Conservation (phyloP, 2,797 vertebrate genomes). For the Onychomys torridus region DNA sequence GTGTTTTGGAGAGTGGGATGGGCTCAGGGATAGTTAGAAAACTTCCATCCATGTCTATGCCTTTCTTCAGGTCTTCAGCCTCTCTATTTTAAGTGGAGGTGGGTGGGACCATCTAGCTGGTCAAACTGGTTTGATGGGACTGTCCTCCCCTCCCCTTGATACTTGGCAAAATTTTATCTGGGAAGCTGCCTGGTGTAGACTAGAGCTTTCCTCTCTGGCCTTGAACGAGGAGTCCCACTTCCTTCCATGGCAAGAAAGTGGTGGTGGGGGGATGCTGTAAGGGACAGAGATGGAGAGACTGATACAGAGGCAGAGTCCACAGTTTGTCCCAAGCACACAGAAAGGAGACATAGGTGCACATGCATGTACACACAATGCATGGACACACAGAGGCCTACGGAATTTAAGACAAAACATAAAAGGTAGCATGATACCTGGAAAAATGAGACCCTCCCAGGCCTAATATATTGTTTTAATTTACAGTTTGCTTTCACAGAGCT, state of each 20-base stretch:
- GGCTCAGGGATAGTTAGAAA: background rate
- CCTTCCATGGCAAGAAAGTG: background rate
- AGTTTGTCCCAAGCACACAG: background rate
- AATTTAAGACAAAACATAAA: background rate
- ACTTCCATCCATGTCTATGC: rapidly evolving
- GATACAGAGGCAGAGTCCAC: background rate
- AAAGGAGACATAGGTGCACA: background rate
- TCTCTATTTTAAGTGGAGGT: background rate
- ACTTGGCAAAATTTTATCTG: slow-evolving; percentile 59
- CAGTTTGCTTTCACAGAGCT: background rate
- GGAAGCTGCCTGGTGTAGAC: background rate
- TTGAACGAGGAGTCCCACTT: background rate
- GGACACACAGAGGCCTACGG: background rate
- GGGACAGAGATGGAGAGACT: background rate
- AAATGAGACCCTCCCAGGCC: background rate
- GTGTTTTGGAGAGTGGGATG: background rate
- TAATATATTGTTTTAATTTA: background rate
- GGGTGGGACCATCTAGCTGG: slow-evolving; percentile 56
- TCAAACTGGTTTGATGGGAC: slow-evolving; percentile 78
- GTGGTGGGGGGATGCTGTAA: too few species aligned
- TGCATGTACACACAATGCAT: background rate
- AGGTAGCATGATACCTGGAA: background rate
- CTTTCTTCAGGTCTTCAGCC: background rate
- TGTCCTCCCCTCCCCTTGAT: background rate
- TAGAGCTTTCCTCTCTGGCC: slow-evolving; percentile 4